Evolutionary conservation across 1,140 invertebrate species (phyloP), one percentile per base, ranked within the genome.

Genomic region (Samia ricini): DNA sequence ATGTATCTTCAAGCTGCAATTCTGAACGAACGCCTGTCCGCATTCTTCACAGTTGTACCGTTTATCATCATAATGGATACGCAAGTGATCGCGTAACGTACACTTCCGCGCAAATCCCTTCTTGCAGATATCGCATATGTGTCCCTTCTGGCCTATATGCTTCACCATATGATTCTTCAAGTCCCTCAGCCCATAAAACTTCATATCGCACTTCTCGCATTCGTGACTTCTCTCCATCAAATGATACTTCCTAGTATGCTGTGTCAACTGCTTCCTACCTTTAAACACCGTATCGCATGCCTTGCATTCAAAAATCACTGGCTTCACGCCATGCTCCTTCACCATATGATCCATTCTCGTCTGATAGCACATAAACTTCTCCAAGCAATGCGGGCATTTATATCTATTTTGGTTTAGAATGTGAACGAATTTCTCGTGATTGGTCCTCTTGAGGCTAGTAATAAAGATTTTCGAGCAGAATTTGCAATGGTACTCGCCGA

Each of bases 31-130:
- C 18, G 86, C 85, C 58, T 88, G 87, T 29, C 83, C 79, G 67
- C 91, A 92, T 4, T 85, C 69, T 22, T 82, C 72, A 71, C 91
- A 92, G 19, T 79, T 79, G 54, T 86, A 90, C 55, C 91, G 81
- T 67, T 85, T 88, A 22, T 91, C 83, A 50, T 91, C 88, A 56
- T 5, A 77, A 72, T 94, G 93, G 33, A 93, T 91, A 56, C 91
- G 89, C 33, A 91, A 71, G 61, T 92, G 92, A 2, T 88, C 85
- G 18, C 84, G 82, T 1, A 92, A 21, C 0, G 89, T 91, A 42
- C 81, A 90, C 50, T 82, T 88, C 15, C 90, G 88, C 0, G 75
- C 63, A 26, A 89, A 92, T 18, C 79, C 77, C 52, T 91, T 92
- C 12, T 85, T 76, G 50, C 91, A 89, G 4, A 76, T 66, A 12